phyloP scores from a whole-genome alignment of 2,113 vertebrate species.

The Vireo altiloquus region DNA sequence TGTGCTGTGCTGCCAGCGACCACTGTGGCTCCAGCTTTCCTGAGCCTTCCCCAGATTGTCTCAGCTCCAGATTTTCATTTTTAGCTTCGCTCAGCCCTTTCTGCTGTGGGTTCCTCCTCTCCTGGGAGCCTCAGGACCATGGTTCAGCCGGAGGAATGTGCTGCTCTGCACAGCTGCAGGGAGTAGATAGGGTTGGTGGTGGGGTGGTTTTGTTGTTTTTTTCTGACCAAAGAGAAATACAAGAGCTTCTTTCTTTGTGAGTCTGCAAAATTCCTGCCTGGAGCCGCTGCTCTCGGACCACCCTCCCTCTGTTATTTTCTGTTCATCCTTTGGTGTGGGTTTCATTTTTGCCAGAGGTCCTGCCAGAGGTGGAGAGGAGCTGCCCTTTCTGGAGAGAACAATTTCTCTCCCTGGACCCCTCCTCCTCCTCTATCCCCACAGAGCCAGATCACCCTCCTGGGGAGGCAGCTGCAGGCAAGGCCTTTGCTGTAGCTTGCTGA shows the following conservation, averaged over 20 bases:
- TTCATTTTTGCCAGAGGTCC: background rate
- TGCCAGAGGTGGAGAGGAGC: background rate
- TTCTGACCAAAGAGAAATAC: conserved; percentile 31
- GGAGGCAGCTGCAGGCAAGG: background rate
- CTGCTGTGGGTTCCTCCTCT: conserved; percentile 39
- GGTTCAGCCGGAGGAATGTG: conserved; percentile 46
- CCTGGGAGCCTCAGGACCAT: conserved; percentile 25
- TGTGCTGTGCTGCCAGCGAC: background rate
- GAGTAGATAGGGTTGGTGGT: conserved; percentile 21
- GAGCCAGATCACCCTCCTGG: background rate
- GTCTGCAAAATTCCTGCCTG: background rate
- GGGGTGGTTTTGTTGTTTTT: background rate
- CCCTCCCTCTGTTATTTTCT: conserved; percentile 11
- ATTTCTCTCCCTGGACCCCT: background rate
- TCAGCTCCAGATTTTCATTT: conserved; percentile 41
- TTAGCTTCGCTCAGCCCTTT: conserved; percentile 55
- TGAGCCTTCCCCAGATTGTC: background rate
- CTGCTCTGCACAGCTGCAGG: conserved; percentile 60
- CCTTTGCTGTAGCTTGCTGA: background rate
- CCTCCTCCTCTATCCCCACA: background rate
- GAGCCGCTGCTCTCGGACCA: background rate
- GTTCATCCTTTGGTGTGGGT: background rate
- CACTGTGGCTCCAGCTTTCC: background rate
- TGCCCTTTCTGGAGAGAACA: background rate
- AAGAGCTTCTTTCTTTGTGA: conserved; percentile 52